phyloP scores from a whole-genome alignment of 1,140 invertebrate species.

The Diploscapter pachys region DNA sequence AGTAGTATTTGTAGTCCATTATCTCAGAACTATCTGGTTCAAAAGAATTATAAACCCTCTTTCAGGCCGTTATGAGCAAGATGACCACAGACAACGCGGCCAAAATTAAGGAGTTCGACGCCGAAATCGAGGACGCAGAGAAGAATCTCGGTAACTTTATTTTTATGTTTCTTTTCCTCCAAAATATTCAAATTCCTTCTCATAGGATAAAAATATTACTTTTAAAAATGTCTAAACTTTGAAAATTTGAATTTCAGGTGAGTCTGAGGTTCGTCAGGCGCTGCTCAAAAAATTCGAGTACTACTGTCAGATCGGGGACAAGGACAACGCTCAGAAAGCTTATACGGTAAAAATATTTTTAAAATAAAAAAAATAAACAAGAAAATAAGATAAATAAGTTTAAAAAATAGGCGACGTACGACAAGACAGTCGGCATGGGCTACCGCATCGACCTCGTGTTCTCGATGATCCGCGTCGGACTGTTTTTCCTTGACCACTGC shows the following conservation, averaged over 20 bases:
- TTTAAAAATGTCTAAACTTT: background rate
- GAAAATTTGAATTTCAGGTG: conserved; percentile 64
- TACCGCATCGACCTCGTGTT: conserved; percentile 87
- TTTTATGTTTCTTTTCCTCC: conserved; percentile 26
- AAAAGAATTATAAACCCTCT: too few species aligned
- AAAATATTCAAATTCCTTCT: conserved; percentile 11
- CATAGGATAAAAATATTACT: background rate
- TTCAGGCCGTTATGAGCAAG: conserved; percentile 59
- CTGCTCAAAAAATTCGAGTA: conserved; percentile 88
- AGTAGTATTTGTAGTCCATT: too few species aligned
- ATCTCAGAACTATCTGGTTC: too few species aligned
- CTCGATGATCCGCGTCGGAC: conserved; percentile 81
- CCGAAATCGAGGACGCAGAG: conserved; percentile 86
- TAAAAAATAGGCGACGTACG: conserved; percentile 70
- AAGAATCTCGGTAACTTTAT: conserved; percentile 69
- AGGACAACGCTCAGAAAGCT: conserved; percentile 69
- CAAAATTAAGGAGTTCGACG: conserved; percentile 78
- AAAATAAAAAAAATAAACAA: background rate
- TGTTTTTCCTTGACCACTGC: conserved; percentile 87
- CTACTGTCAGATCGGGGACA: conserved; percentile 90
- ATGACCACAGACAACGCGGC: conserved; percentile 82
- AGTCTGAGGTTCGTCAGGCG: conserved; percentile 85
- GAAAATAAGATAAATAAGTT: too few species aligned
- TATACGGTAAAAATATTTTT: conserved; percentile 63
- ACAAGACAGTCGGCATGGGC: conserved; percentile 90